Evolutionary conservation across 2,888 invertebrate genomes (phyloP).

Genomic region (Aproaerema taeniolella): DNA sequence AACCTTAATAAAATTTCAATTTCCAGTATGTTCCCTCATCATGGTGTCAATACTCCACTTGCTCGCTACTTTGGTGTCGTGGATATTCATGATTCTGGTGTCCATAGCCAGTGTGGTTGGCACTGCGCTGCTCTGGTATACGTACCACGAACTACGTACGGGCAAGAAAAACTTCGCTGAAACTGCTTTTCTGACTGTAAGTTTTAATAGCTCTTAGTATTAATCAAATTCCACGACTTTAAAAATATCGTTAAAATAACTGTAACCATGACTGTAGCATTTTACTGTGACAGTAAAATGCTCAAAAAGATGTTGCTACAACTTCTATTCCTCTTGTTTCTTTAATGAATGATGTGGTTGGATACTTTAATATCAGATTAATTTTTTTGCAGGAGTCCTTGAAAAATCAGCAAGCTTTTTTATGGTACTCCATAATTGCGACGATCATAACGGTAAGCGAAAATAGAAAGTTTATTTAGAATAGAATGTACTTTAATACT

Average conservation of each 20-base stretch:
- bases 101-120: slow-evolving; percentile 86
- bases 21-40: slow-evolving; percentile 89
- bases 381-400: slow-evolving; percentile 84
- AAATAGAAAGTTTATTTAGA: background rate
- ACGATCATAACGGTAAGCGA: slow-evolving; percentile 89
- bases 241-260: too few relatives aligned
- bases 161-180: slow-evolving; percentile 60
- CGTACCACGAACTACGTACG: slow-evolving; percentile 86
- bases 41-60: slow-evolving; percentile 91
- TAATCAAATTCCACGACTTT: too few relatives aligned
- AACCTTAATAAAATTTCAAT: too few relatives aligned
- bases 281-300: too few relatives aligned
- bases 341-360: too few relatives aligned
- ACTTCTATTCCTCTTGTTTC: too few relatives aligned
- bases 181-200: slow-evolving; percentile 49
- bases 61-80: slow-evolving; percentile 89
- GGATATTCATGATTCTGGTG: slow-evolving; percentile 90
- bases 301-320: too few relatives aligned
- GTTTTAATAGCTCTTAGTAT: slow-evolving; percentile 25
- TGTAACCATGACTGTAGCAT: too few relatives aligned
- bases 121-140: slow-evolving; percentile 91
- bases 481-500: too few relatives aligned
- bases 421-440: slow-evolving; percentile 90
- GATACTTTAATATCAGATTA: too few relatives aligned
- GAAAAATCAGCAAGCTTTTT: slow-evolving; percentile 90